Evolutionary conservation across 2,797 vertebrate genomes (phyloP).

Genomic region (Etheostoma perlongum): DNA sequence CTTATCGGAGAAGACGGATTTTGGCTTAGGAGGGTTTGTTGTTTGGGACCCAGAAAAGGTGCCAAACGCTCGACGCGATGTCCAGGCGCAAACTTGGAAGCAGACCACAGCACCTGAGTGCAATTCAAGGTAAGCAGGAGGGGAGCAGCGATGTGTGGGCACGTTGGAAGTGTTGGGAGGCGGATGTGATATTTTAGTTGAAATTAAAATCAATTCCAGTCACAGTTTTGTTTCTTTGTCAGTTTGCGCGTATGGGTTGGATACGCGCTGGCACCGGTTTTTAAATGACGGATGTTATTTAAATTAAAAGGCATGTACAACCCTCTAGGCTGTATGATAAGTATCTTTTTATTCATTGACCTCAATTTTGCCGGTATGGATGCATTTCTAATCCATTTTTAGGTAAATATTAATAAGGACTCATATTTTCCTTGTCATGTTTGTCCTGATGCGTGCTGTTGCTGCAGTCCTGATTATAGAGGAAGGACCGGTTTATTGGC

Average conservation of each 20-base stretch:
- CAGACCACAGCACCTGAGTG: slow-evolving; percentile 88
- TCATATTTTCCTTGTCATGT: slow-evolving; percentile 27
- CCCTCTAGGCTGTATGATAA: background rate
- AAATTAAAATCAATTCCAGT: background rate
- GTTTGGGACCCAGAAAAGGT: slow-evolving; percentile 42
- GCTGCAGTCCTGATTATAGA: slow-evolving; percentile 47
- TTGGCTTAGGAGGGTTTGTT: background rate
- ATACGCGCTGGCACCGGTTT: slow-evolving; percentile 15
- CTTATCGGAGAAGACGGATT: slow-evolving; percentile 38
- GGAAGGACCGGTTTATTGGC: slow-evolving; percentile 78
- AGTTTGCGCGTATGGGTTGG: slow-evolving; percentile 21
- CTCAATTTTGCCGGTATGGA: rapidly evolving
- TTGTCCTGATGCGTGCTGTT: slow-evolving; percentile 52
- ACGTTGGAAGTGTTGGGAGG: background rate
- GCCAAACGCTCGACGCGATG: slow-evolving; percentile 76
- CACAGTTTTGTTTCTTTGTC: background rate
- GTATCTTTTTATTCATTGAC: background rate
- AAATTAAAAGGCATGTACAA: background rate
- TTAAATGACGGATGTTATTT: slow-evolving; percentile 6
- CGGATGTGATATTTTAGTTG: background rate
- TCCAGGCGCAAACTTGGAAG: slow-evolving; percentile 90
- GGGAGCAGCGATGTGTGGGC: slow-evolving; percentile 1
- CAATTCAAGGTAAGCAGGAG: slow-evolving; percentile 83
- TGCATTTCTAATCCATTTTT: background rate
- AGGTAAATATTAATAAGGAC: slow-evolving; percentile 34